Conservation (phyloP, 1,140 invertebrate genomes). For the Xylocopa sonorina region DNA sequence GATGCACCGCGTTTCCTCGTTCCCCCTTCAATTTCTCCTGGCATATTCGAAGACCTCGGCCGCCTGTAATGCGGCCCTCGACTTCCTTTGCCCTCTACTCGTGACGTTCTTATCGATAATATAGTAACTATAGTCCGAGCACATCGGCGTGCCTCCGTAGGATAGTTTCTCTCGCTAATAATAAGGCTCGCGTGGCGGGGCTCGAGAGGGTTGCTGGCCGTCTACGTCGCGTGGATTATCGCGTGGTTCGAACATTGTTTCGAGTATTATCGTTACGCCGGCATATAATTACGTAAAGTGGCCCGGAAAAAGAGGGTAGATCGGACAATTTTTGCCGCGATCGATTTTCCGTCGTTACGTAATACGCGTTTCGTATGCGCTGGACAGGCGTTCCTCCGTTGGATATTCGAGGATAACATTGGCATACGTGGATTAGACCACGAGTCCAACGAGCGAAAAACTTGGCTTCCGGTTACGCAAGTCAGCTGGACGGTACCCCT, state of each 20-base stretch:
- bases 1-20: constrained; percentile 25
- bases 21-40: constrained; percentile 35
- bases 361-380: constrained; percentile 2
- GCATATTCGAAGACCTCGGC: constrained; percentile 17
- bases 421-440: constrained; percentile 31
- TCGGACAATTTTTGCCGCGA: not conserved
- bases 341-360: constrained; percentile 37
- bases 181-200: not conserved
- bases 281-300: not conserved
- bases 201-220: no score
- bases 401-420: not conserved
- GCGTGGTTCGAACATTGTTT: not conserved
- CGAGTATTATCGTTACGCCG: not conserved
- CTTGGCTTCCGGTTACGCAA: constrained; percentile 33
- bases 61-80: constrained; percentile 9
- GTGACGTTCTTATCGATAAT: not conserved
- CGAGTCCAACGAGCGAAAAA: constrained; percentile 34
- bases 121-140: not conserved
- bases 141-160: not conserved
- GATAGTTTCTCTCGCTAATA: not conserved
- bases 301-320: not conserved
- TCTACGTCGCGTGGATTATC: not conserved
- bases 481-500: not conserved
- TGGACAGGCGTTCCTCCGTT: constrained; percentile 5
- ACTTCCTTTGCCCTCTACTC: constrained; percentile 3